Evolutionary conservation across 1,140 invertebrate species (phyloP).

Genomic region (Aleiodes sp.): DNA sequence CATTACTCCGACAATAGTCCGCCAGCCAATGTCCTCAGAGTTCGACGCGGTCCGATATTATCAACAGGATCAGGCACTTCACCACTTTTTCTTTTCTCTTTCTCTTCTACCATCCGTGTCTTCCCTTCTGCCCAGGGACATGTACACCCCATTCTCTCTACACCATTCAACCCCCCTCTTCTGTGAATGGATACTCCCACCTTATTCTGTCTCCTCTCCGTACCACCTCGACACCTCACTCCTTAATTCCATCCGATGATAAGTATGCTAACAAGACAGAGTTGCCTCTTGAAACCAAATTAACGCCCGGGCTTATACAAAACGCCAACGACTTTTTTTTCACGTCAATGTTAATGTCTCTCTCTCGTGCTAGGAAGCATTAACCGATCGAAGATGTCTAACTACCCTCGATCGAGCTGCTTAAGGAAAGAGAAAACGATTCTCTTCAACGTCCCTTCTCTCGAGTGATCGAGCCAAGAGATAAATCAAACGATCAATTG

Average conservation of each 20-base stretch:
- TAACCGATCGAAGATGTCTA: slow-evolving; percentile 53
- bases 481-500: slow-evolving; percentile 2
- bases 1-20: slow-evolving; percentile 65
- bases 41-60: slow-evolving; percentile 59
- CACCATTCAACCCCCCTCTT: slow-evolving; percentile 10
- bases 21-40: slow-evolving; percentile 58
- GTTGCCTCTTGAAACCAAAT: slow-evolving; percentile 53
- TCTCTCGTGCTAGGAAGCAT: slow-evolving; percentile 43
- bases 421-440: background rate
- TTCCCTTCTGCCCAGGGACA: slow-evolving; percentile 5
- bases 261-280: slow-evolving; percentile 65
- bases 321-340: slow-evolving; percentile 46
- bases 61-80: slow-evolving; percentile 54
- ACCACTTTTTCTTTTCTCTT: slow-evolving; percentile 18
- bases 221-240: slow-evolving; percentile 39
- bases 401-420: slow-evolving; percentile 44
- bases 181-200: background rate
- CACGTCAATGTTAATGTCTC: slow-evolving; percentile 59
- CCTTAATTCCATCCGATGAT: slow-evolving; percentile 63
- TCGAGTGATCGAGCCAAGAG: background rate
- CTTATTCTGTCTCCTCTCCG: slow-evolving; percentile 31
- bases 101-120: slow-evolving; percentile 24
- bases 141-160: slow-evolving; percentile 20
- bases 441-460: background rate
- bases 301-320: slow-evolving; percentile 57